Evolutionary conservation across 1,140 invertebrate genomes (phyloP), one percentile per base, ranked within the genome.

Genomic region (Diprion similis): DNA sequence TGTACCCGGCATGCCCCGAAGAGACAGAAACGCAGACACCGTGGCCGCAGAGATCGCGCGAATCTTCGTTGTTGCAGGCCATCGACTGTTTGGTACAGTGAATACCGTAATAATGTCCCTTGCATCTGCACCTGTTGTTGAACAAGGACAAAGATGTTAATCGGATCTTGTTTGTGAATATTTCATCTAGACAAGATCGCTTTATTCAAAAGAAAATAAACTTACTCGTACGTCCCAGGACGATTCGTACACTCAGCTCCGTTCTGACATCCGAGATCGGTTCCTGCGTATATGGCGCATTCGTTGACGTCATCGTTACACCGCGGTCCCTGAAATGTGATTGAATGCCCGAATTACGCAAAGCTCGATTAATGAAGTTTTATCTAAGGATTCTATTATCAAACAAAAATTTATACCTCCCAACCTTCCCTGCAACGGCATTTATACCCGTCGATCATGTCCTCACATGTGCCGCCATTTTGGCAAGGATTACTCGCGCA

Each of bases 231-330:
- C 15, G 91, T 89, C 66, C 96, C 96, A 46, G 89, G 90, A 66
- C 88, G 91, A 85, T 99, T 98, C 8, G 92, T 86, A 82, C 97
- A 98, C 8, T 92, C 95, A 0, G 94, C 97, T 18, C 94, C 95
- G 86, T 98, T 98, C 88, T 98, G 97, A 86, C 97, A 99, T 6
- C 96, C 97, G n/a, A 96, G 87, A 81, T 96, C 95, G 0, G 96
- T 97, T 17, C 95, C 95, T 8, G 89, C 87, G 81, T 93, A 96
- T 75, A 89, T 89, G 0, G 89, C 84, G 83, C 97, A 99, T 89
- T 99, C 97, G 83, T 99, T 95, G 0, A 98, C 90, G 85, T 98
- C 97, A 6, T 83, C 80, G 70, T 93, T 90, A 86, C 97, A 98
- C 45, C 88, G 87, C 13, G 83, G 68, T 2, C 95, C 95, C 94